Conservation (phyloP, 2,797 vertebrate genomes). For the Chaunax sp. region DNA sequence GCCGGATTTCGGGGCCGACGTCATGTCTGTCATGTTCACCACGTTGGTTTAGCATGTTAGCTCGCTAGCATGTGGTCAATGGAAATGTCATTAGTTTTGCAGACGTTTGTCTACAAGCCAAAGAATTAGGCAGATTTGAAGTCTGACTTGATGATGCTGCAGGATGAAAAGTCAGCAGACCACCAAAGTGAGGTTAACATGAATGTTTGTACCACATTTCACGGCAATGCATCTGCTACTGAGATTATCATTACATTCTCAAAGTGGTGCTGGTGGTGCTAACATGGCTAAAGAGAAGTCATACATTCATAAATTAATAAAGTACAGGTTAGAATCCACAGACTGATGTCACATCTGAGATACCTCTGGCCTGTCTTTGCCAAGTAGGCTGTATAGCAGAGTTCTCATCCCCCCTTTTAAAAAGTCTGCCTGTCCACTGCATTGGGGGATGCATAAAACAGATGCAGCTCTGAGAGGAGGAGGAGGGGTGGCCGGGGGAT, state of each 20-base stretch:
- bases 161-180: not conserved
- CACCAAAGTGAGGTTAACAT: not conserved
- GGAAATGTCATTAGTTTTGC: not conserved
- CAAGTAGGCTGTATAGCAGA: slow-evolving; percentile 72
- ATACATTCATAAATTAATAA: not conserved
- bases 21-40: too few relatives aligned
- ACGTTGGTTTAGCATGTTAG: not conserved
- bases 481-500: slow-evolving; percentile 48
- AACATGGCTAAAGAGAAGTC: not conserved
- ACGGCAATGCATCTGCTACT: too few relatives aligned
- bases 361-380: slow-evolving; percentile 54
- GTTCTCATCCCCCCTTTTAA: slow-evolving; percentile 71
- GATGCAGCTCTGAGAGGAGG: slow-evolving; percentile 68
- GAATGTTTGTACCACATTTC: not conserved
- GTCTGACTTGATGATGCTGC: not conserved
- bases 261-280: too few relatives aligned
- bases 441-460: slow-evolving; percentile 74
- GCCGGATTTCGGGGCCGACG: too few relatives aligned
- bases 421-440: slow-evolving; percentile 60
- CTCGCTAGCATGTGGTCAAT: not conserved
- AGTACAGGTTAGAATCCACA: not conserved
- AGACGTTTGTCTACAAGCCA: not conserved
- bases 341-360: not conserved
- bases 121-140: too few relatives aligned
- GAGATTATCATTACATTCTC: too few relatives aligned